These are phyloP conservation scores for Ectropis grisescens DNA, from an alignment of 1,140 invertebrate species.

Conservation along the genomic window DNA sequence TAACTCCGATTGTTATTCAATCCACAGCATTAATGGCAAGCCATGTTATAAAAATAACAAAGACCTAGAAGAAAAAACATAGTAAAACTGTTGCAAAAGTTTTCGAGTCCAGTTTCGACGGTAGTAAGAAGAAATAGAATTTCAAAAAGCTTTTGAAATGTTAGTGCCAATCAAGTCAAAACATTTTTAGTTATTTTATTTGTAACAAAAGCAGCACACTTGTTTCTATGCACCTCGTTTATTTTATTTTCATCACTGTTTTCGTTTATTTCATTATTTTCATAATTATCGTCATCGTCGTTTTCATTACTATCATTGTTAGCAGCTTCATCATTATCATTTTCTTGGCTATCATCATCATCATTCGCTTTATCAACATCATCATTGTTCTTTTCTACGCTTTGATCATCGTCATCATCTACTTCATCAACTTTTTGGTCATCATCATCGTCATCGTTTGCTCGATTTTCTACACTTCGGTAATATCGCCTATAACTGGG, in stretches of 20 bases:
- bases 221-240: conserved; percentile 19
- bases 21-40: no score
- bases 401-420: conserved; percentile 41
- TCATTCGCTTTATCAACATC: conserved; percentile 23
- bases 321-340: conserved; percentile 23
- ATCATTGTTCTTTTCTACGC: no score
- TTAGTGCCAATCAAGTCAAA: conserved; percentile 36
- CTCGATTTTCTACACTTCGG: conserved; percentile 11
- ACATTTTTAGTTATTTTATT: conserved; percentile 4
- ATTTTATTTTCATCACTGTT: conserved; percentile 39
- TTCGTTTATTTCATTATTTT: conserved; percentile 26
- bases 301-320: conserved; percentile 23
- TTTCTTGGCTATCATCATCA: conserved; percentile 17
- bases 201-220: conserved; percentile 16
- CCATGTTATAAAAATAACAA: no score
- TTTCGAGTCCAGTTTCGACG: no score
- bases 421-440: conserved; percentile 18
- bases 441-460: conserved; percentile 25
- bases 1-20: no score
- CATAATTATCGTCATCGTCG: conserved; percentile 18
- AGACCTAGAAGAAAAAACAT: no score
- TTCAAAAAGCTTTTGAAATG: conserved; percentile 18
- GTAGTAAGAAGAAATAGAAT: conserved; percentile 3
- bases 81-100: no score
- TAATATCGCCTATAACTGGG: no score